Conservation (phyloP, 2,888 invertebrate genomes). For the Diarsia brunnea region DNA sequence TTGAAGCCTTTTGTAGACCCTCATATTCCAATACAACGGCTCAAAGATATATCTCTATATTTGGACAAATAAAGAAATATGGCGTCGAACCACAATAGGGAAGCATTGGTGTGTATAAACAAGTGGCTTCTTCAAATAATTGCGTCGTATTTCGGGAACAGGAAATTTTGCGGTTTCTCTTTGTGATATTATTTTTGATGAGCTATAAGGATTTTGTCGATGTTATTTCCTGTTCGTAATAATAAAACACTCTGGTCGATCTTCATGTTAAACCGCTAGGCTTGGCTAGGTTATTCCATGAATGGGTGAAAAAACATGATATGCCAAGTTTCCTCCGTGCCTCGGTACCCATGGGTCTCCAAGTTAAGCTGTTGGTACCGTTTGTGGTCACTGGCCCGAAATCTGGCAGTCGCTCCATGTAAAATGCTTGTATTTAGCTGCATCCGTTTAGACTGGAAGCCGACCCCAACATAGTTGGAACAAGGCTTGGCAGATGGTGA, state of each 20-base stretch:
- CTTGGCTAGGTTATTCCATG: background rate
- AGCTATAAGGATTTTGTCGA: conserved; percentile 1
- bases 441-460: background rate
- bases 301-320: background rate
- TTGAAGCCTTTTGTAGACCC: background rate
- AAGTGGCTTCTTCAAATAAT: conserved; percentile 49
- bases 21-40: conserved; percentile 16
- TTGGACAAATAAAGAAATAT: conserved; percentile 26
- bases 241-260: background rate
- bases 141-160: conserved; percentile 30
- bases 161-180: background rate
- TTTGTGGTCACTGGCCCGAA: too few species aligned
- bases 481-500: background rate
- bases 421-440: too few species aligned
- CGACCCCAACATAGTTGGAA: background rate
- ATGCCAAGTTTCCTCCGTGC: too few species aligned
- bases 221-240: background rate
- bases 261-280: background rate
- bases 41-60: conserved; percentile 14
- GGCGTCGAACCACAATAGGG: conserved; percentile 32
- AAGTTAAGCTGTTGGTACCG: too few species aligned
- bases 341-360: too few species aligned
- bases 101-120: conserved; percentile 32
- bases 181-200: conserved; percentile 19
- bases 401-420: too few species aligned